Conservation (phyloP, 2,797 vertebrate species). For the Tachyglossus aculeatus region DNA sequence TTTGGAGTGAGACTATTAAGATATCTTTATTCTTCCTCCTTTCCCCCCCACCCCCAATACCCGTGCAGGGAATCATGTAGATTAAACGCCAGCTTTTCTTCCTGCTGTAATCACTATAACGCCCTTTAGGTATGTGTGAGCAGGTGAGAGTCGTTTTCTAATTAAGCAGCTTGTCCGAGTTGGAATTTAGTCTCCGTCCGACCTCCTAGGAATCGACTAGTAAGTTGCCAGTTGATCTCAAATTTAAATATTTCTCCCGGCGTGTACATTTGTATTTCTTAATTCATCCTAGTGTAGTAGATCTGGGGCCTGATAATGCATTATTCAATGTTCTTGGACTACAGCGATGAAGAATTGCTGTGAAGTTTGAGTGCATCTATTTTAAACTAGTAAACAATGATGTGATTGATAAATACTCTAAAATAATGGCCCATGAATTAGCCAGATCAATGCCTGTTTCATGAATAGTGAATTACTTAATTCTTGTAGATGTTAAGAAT, state of each 20-base stretch:
- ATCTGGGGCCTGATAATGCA: slow-evolving; percentile 55
- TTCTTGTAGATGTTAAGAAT: slow-evolving; percentile 53
- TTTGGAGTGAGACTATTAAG: slow-evolving; percentile 14
- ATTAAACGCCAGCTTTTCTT: slow-evolving; percentile 33
- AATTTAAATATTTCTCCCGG: slow-evolving; percentile 41
- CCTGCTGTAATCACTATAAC: slow-evolving; percentile 29
- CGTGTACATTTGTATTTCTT: too few relatives aligned
- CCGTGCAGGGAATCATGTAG: too few relatives aligned
- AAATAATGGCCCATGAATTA: slow-evolving; percentile 56
- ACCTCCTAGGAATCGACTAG: slow-evolving; percentile 26
- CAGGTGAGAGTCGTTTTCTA: slow-evolving; percentile 40
- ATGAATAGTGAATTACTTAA: slow-evolving; percentile 44
- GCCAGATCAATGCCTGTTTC: slow-evolving; percentile 59
- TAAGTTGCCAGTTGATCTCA: slow-evolving; percentile 39
- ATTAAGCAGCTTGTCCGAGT: slow-evolving; percentile 21
- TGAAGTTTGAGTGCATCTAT: slow-evolving; percentile 68
- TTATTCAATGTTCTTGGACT: slow-evolving; percentile 66
- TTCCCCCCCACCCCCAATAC: neutral
- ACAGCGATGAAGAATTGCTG: slow-evolving; percentile 68
- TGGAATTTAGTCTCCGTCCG: slow-evolving; percentile 35
- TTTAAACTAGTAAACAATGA: slow-evolving; percentile 71
- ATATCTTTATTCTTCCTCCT: slow-evolving; percentile 8
- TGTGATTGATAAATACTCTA: slow-evolving; percentile 71
- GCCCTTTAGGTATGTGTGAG: neutral
- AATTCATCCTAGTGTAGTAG: slow-evolving; percentile 58